Conservation (phyloP, 2,113 vertebrate species). For the Taurulus bubalis region DNA sequence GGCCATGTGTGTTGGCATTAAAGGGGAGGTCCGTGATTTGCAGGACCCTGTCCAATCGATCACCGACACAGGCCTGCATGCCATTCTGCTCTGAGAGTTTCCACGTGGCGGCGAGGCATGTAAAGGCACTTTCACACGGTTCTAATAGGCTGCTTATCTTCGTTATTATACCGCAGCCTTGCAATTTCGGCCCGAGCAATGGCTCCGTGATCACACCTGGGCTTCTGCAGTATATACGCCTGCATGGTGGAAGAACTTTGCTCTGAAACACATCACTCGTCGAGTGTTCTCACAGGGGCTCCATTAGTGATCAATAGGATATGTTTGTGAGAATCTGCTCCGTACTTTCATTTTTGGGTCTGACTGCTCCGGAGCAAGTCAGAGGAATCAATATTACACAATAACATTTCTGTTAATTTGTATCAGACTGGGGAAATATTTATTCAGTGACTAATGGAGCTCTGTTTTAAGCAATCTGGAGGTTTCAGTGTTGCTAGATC, state of each 20-base stretch:
- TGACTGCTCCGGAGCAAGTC: constrained; percentile 28
- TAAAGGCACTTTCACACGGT: constrained; percentile 54
- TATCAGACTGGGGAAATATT: constrained; percentile 47
- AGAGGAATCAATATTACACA: constrained; percentile 49
- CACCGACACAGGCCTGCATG: constrained; percentile 19
- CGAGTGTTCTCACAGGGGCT: constrained; percentile 29
- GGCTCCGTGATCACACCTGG: no score
- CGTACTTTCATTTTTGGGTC: constrained; percentile 41
- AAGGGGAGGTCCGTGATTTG: constrained; percentile 26
- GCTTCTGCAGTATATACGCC: neutral
- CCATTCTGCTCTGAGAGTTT: constrained; percentile 36
- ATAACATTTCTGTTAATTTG: constrained; percentile 49
- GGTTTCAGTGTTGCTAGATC: constrained; percentile 24
- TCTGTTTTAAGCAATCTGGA: constrained; percentile 40
- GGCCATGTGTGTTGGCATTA: constrained; percentile 36
- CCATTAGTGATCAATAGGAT: constrained; percentile 57
- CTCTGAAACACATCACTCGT: constrained; percentile 32
- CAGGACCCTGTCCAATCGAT: constrained; percentile 60
- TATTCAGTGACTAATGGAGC: constrained; percentile 50
- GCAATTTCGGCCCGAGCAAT: no score
- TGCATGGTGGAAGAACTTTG: constrained; percentile 19
- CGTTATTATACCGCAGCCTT: constrained; percentile 28
- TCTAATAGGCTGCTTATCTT: constrained; percentile 46
- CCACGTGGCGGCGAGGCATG: constrained; percentile 30
- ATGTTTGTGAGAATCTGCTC: constrained; percentile 37